Evolutionary conservation across 2,888 invertebrate genomes (phyloP).

Genomic region (Nemotelus pantherinus): DNA sequence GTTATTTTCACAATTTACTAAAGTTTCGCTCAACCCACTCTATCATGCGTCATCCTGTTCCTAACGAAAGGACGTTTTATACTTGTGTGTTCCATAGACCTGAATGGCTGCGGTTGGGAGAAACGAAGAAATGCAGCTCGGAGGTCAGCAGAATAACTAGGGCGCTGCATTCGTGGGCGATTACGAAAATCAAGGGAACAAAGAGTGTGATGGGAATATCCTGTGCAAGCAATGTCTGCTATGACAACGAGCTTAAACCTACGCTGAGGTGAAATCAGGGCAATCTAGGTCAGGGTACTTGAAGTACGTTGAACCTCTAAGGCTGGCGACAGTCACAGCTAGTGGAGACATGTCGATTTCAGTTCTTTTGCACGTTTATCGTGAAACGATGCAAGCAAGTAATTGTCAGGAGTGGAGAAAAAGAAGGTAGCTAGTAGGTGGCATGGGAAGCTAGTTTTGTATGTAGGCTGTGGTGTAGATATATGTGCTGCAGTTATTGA

Average conservation of each 20-base stretch:
- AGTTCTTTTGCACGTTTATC: constrained; percentile 4
- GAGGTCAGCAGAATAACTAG: constrained; percentile 10
- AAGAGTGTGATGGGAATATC: constrained; percentile 1
- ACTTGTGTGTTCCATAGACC: not conserved
- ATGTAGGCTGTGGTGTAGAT: not conserved
- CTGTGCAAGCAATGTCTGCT: constrained; percentile 18
- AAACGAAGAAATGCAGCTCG: constrained; percentile 5
- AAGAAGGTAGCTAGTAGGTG: not conserved
- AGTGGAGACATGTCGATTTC: not conserved
- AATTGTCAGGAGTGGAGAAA: not conserved
- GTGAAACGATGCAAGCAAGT: not conserved
- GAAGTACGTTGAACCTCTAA: constrained; percentile 34
- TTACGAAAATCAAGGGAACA: not conserved
- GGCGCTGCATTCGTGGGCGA: constrained; percentile 10
- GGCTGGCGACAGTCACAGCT: constrained; percentile 29
- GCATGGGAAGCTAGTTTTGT: not conserved
- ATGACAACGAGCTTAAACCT: constrained; percentile 4
- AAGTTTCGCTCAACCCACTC: no score
- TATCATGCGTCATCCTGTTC: no score
- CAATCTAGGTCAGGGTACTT: constrained; percentile 38
- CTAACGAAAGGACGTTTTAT: no score
- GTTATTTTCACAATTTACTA: no score
- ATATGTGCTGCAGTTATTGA: not conserved
- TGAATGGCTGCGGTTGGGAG: not conserved
- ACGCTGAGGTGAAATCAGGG: constrained; percentile 33